A percentile compares a stretch with the other conserved stretches of the same genome.
Conservation (phyloP, 2,113 vertebrate species). For the Centropus unirufus region DNA sequence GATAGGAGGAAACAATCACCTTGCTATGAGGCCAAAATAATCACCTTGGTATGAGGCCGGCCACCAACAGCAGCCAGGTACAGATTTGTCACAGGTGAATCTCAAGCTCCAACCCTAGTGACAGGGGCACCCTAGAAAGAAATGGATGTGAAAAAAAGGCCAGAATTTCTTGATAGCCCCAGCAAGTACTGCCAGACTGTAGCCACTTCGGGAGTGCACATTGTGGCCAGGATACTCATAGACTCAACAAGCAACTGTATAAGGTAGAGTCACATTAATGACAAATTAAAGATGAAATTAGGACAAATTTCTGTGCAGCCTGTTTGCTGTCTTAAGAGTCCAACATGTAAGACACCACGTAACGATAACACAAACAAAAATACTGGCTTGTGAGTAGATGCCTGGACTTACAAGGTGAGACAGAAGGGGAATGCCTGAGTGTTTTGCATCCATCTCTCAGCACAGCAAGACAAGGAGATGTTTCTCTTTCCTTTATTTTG, state of each 20-base stretch:
- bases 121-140: not conserved
- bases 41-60: not conserved
- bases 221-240: not conserved
- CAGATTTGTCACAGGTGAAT: not conserved
- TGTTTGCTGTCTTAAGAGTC: not conserved
- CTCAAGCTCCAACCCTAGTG: rapidly evolving
- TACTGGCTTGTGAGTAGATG: not conserved
- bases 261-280: not conserved
- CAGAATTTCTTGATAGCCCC: not conserved
- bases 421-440: rapidly evolving
- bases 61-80: not conserved
- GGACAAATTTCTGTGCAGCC: not conserved
- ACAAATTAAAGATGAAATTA: not conserved
- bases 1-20: not conserved
- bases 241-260: not conserved
- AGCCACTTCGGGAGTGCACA: rapidly evolving
- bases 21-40: rapidly evolving
- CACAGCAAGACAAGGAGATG: not conserved
- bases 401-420: not conserved
- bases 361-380: not conserved
- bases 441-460: not conserved
- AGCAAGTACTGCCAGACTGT: rapidly evolving
- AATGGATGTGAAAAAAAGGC: not conserved
- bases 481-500: not conserved
- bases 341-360: not conserved